phyloP scores from a whole-genome alignment of 2,113 vertebrate genomes.

The Leptosomus discolor region DNA sequence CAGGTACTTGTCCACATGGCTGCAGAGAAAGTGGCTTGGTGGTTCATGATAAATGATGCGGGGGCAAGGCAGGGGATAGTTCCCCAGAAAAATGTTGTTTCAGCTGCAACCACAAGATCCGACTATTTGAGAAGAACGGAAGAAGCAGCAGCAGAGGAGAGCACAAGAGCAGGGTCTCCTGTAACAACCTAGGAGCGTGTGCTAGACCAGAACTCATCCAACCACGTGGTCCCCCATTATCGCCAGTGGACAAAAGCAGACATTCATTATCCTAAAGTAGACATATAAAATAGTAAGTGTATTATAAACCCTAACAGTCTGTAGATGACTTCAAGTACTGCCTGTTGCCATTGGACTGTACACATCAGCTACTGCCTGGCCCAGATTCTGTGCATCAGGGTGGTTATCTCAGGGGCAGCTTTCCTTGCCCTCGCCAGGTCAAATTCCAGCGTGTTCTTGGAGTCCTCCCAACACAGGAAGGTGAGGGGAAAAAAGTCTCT shows the following conservation, averaged over 20 bases:
- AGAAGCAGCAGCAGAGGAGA: neutral
- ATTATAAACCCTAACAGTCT: neutral
- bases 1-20: neutral
- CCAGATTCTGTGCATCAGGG: neutral
- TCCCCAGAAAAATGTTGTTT: neutral
- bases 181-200: neutral
- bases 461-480: neutral
- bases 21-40: neutral
- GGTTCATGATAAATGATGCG: rapidly evolving
- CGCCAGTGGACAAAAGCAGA: neutral
- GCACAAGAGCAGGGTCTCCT: neutral
- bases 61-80: neutral
- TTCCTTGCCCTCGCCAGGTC: neutral
- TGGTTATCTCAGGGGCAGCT: neutral
- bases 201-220: neutral
- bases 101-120: neutral
- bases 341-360: neutral
- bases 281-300: neutral
- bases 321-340: neutral
- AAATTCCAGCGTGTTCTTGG: neutral
- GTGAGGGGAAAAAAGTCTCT: neutral
- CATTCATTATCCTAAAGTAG: neutral
- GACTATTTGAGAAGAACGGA: neutral
- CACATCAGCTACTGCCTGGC: neutral
- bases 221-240: rapidly evolving